These are phyloP conservation scores for Petrocephalus microphthalmus DNA, from an alignment of 2,113 vertebrate genomes.

Conservation along the genomic window DNA sequence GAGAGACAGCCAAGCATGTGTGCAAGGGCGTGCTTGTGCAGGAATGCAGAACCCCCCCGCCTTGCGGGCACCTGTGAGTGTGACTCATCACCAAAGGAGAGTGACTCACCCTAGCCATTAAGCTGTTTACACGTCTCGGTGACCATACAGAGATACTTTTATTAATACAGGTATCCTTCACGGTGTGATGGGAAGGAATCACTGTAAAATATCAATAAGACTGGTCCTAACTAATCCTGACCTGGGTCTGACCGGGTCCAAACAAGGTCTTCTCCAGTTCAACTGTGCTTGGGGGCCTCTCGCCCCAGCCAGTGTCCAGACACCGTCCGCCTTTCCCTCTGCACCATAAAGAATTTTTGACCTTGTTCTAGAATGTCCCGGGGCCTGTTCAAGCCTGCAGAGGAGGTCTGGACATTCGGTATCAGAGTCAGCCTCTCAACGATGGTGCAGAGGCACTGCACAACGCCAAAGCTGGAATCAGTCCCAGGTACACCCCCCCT, in stretches of 20 bases:
- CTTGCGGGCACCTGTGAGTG: not conserved
- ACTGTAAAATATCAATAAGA: not conserved
- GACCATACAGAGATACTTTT: not conserved
- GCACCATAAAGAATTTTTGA: not conserved
- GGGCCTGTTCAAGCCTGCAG: not conserved
- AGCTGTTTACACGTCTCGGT: not conserved
- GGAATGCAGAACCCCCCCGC: not conserved
- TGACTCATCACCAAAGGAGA: not conserved
- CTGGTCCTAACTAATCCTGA: not conserved
- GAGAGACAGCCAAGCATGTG: not conserved
- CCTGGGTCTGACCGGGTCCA: not conserved
- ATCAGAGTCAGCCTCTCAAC: not conserved
- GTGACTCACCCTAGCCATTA: not conserved
- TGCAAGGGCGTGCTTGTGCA: not conserved
- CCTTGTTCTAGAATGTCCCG: not conserved
- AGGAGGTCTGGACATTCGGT: not conserved
- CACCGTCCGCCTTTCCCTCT: not conserved
- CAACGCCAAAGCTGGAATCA: not conserved
- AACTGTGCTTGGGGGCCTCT: not conserved
- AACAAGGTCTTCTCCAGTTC: not conserved
- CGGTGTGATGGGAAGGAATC: not conserved
- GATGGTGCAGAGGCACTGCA: not conserved
- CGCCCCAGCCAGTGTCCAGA: not conserved
- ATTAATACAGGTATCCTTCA: not conserved
- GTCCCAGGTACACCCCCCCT: not conserved